Evolutionary conservation across 2,888 invertebrate genomes (phyloP), one percentile per base, ranked within the genome.

Genomic region (Arrhopalites spinosus): DNA sequence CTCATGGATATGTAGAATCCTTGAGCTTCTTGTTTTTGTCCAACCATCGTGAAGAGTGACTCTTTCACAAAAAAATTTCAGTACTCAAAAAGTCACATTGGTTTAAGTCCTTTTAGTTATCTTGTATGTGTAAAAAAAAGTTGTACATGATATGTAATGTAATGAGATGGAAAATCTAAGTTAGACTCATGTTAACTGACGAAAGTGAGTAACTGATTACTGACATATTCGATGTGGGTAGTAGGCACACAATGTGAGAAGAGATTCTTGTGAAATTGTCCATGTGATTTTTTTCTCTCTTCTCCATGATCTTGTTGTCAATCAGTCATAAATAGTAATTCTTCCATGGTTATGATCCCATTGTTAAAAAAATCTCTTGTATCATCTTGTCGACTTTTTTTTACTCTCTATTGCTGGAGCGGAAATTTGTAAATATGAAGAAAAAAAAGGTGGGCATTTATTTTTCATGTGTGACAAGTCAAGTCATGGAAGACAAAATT

Each of bases 1-100:
- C 29, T 64, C 64, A 64, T 64, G 27, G n/a, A 25, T n/a, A n/a
- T n/a, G n/a, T n/a, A 36, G 36, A 64, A 64, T 64, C 64, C 64
- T 64, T 64, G 64, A 64, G 64, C 64, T 64, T 20, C 64, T 64
- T 64, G 64, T 64, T 64, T 64, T 64, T 64, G 30, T 30, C 20
- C 43, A 30, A 30, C n/a, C n/a, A n/a, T n/a, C n/a, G 27, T 27
- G 36, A 36, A 36, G 29, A 63, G 64, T 64, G 64, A 64, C 64
- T 64, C 64, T 64, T 64, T 36, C 17, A 64, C 29, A 50, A 50
- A 50, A 50, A 50, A 50, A 50, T n/a, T 23, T 27, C 27, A 13
- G 5, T 59, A 53, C 27, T 59, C 59, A 27, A 59, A 17, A 27
- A 59, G 20, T 25, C 59, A 59, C 13, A 8, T 15, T 45, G 45